A percentile compares a stretch with the other conserved stretches of the same genome.
phyloP scores from a whole-genome alignment of 2,113 vertebrate species.

The Mustela nigripes region DNA sequence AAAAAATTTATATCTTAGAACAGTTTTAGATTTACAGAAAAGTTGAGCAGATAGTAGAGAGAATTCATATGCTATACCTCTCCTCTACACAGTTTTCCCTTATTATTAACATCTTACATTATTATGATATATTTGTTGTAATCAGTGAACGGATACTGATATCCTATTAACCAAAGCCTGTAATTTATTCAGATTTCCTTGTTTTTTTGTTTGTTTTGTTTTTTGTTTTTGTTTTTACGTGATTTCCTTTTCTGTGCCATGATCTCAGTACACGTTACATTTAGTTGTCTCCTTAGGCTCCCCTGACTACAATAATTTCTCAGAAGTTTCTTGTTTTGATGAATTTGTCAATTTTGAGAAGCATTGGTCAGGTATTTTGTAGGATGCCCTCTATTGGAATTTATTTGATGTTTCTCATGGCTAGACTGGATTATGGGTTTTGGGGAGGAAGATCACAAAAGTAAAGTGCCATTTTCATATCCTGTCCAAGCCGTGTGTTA shows the following conservation, averaged over 20 bases:
- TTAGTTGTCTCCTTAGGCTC: not conserved
- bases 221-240: not conserved
- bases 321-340: not conserved
- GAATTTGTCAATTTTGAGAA: not conserved
- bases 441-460: not conserved
- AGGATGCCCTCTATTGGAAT: not conserved
- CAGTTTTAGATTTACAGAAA: not conserved
- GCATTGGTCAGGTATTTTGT: not conserved
- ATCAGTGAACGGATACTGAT: not conserved
- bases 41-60: not conserved
- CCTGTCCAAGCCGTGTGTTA: not conserved
- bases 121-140: not conserved
- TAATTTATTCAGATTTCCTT: not conserved
- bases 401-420: not conserved
- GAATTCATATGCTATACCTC: not conserved
- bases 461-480: not conserved
- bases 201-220: not conserved
- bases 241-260: not conserved
- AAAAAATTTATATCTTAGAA: not conserved
- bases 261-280: not conserved
- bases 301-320: not conserved
- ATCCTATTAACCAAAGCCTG: not conserved
- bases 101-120: not conserved
- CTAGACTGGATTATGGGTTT: not conserved
- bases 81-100: not conserved